A percentile compares a stretch with the other conserved stretches of the same genome.
Evolutionary conservation across 2,797 vertebrate genomes (phyloP).

Genomic region (Cryptoprocta ferox): DNA sequence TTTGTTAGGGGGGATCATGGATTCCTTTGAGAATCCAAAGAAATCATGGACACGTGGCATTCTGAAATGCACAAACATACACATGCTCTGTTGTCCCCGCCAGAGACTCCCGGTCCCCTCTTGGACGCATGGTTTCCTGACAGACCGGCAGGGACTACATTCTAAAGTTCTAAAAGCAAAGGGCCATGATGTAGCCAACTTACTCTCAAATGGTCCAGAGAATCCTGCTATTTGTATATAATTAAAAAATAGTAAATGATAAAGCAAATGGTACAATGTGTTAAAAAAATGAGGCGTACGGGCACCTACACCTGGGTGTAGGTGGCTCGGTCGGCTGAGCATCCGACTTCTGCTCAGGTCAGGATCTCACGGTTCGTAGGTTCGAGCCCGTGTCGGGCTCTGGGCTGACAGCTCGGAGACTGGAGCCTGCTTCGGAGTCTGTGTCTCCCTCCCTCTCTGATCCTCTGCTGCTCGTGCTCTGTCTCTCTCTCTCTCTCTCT

Average conservation of each 20-base stretch:
- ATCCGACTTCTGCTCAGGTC: no score
- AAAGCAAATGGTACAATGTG: background rate
- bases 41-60: background rate
- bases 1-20: background rate
- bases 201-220: background rate
- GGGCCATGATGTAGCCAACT: background rate
- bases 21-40: background rate
- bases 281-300: background rate
- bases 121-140: background rate
- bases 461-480: no score
- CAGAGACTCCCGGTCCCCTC: background rate
- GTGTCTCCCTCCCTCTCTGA: no score
- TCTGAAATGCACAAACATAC: background rate
- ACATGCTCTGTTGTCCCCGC: background rate
- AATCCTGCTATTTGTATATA: fast-evolving
- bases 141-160: background rate
- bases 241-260: background rate
- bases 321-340: no score
- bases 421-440: no score
- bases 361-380: no score
- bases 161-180: background rate
- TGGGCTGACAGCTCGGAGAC: no score
- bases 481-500: no score
- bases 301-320: no score
- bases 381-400: no score